Base-by-base conservation (phyloP, 2,888 invertebrate species). In the Cephalotes varians region DNA sequence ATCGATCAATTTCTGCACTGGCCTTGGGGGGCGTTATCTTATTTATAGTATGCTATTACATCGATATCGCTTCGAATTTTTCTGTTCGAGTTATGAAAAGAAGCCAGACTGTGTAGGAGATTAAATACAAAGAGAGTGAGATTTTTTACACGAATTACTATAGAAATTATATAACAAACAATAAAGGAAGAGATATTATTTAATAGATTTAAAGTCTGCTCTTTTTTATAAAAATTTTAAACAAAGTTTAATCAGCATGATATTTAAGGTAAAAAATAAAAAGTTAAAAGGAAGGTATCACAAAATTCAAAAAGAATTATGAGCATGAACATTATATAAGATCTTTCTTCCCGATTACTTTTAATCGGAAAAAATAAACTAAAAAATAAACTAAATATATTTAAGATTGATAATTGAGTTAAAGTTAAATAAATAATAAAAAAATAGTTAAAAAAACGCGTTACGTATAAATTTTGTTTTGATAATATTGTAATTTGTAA, bases 11-110 rank as follows among this genome's bases (percentile, higher is more conserved):
- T 80, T 81, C 74, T 88, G 64, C 81, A 54, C 58, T 69, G 62
- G 37, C 86, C 84, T 85, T 85, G 89, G 84, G 74, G 82, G 77
- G 44, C 51, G 54, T 84, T 89, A 89, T 89, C 87, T 89, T 87
- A 89, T 87, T 89, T 89, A 79, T 79, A 80, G 77, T n/a, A 18
- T 67, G 80, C 56, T 81, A 80, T 83, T 74, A 72, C 56, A 81
- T 40, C 65, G 54, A 83, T 85, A 81, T 84, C 49, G 47, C 49
- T 51, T 40, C 10, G 31, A 76, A 64, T 34, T 72, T 37, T 83
- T 76, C 77, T 76, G 25, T 6, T 25, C n/a, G 58, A 79, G 67
- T 58, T 25, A 5, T 9, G 12, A 40, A 40, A 56, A 64, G 25
- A 49, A 65, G 9, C 12, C 25, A 64, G 3, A 74, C 15, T 34